A percentile compares a stretch with the other conserved stretches of the same genome.
Conservation (phyloP, 1,140 invertebrate species). For the Thalassaphorura encarpata region DNA sequence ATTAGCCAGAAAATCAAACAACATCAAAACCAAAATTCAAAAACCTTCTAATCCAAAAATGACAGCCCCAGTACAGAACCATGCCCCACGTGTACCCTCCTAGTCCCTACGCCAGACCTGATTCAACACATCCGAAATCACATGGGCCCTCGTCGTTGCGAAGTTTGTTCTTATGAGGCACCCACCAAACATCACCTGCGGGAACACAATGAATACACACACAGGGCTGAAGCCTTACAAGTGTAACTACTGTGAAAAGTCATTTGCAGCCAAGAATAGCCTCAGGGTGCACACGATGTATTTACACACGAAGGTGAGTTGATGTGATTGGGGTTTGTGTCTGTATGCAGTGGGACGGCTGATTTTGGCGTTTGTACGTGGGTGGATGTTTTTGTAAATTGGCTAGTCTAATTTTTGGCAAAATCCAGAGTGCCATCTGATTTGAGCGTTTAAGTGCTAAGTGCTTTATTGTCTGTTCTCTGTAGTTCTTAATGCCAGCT, state of each 20-base stretch:
- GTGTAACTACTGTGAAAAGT: constrained; percentile 8
- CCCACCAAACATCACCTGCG: constrained; percentile 8
- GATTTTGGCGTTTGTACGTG: no score
- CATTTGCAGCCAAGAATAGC: constrained; percentile 7
- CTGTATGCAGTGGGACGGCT: no score
- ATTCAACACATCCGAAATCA: constrained; percentile 13
- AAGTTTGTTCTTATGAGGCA: constrained; percentile 7
- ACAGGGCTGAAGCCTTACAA: constrained; percentile 7
- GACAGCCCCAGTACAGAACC: background rate
- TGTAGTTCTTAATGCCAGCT: no score
- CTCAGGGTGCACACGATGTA: constrained; percentile 10
- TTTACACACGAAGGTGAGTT: constrained; percentile 7
- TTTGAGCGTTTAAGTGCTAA: no score
- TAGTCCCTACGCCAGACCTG: background rate
- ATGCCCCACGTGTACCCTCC: background rate
- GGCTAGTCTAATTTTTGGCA: no score
- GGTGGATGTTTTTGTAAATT: no score
- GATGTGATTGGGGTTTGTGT: no score
- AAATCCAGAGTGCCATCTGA: no score
- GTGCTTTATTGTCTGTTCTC: no score
- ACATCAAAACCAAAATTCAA: background rate
- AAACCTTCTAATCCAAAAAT: background rate
- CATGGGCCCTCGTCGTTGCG: constrained; percentile 8
- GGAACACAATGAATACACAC: constrained; percentile 7
- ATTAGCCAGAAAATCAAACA: background rate